These are phyloP conservation scores for Crambe crambe DNA, from an alignment of 37 sponge, comb jelly and placozoan genomes.

Conservation along the genomic window DNA sequence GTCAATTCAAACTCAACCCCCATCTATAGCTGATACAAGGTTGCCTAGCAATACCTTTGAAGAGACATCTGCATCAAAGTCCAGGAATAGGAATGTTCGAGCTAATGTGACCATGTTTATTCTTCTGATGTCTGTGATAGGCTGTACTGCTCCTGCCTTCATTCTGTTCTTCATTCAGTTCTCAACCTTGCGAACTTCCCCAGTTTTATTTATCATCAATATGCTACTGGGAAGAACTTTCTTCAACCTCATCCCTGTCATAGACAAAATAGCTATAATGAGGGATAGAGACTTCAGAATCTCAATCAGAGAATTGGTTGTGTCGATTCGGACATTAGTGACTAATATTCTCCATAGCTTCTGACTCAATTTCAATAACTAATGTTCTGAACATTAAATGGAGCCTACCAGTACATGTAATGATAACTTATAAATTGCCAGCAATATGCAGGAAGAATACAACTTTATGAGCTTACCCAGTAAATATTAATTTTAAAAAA, in stretches of 20 bases:
- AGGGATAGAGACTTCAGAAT: not conserved
- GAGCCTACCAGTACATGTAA: too few species aligned
- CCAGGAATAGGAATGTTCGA: not conserved
- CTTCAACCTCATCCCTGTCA: not conserved
- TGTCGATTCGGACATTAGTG: too few species aligned
- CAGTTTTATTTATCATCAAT: not conserved
- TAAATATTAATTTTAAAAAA: too few species aligned
- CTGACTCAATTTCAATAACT: too few species aligned
- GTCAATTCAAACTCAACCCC: not conserved
- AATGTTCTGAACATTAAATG: too few species aligned
- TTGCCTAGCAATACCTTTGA: not conserved
- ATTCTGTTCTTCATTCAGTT: not conserved
- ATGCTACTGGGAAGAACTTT: constrained; percentile 10
- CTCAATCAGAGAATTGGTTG: not conserved
- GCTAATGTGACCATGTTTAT: not conserved
- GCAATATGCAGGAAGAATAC: too few species aligned
- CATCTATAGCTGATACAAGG: not conserved
- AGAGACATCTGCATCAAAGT: not conserved
- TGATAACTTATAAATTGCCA: too few species aligned
- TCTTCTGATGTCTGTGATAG: not conserved
- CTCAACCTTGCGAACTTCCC: not conserved
- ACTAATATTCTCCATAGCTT: too few species aligned
- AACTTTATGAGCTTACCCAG: too few species aligned
- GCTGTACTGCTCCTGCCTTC: not conserved
- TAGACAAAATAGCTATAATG: not conserved